Evolutionary conservation across 2,113 vertebrate genomes (phyloP).

Genomic region (Mesoclemmys tuberculata): DNA sequence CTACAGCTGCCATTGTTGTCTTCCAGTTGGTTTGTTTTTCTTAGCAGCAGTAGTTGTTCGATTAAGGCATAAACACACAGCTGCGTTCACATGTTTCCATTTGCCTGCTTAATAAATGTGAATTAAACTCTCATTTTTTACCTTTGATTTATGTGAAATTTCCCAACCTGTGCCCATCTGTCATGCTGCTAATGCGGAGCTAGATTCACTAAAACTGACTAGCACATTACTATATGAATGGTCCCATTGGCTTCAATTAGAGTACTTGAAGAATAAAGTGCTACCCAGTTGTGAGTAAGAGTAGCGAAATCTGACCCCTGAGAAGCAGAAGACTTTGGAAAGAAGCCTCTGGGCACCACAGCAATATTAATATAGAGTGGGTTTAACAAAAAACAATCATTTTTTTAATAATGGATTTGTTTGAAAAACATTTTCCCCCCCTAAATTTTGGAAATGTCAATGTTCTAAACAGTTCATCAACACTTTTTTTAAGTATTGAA

Average conservation of each 20-base stretch:
- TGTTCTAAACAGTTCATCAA: not conserved
- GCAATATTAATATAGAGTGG: not conserved
- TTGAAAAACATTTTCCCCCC: not conserved
- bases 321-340: not conserved
- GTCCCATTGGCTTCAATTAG: not conserved
- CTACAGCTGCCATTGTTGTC: not conserved
- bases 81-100: not conserved
- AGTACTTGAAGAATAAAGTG: not conserved
- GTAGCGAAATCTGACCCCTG: not conserved
- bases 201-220: not conserved
- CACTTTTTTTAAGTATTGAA: not conserved
- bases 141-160: not conserved
- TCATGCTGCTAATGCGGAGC: not conserved
- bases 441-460: not conserved
- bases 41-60: not conserved
- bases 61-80: not conserved
- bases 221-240: not conserved
- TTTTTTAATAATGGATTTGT: not conserved
- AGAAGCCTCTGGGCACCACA: not conserved
- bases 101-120: not conserved
- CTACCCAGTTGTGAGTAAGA: not conserved
- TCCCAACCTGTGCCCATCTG: not conserved
- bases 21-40: not conserved
- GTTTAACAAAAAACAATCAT: not conserved
- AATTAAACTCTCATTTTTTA: not conserved